phyloP scores from a whole-genome alignment of 2,888 invertebrate species.

The Pilophorus perplexus region DNA sequence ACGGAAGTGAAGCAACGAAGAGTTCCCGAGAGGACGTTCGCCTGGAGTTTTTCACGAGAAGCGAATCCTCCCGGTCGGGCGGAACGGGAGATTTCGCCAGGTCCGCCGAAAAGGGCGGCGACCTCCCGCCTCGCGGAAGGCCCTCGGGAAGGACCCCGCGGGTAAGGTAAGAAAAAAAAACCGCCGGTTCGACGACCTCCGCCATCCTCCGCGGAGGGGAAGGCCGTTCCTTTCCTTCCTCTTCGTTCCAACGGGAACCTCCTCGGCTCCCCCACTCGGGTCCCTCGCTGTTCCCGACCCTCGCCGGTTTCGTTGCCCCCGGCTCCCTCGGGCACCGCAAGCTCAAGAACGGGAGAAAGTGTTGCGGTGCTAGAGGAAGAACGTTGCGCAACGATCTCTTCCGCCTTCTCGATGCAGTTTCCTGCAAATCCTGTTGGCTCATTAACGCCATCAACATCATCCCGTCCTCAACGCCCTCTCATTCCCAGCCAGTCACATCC shows the following conservation, averaged over 20 bases:
- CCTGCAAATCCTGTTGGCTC: too few species aligned
- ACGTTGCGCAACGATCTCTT: constrained; percentile 16
- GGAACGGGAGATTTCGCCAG: too few species aligned
- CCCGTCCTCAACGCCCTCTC: too few species aligned
- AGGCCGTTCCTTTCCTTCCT: constrained; percentile 7
- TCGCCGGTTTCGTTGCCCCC: too few species aligned
- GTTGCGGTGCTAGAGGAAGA: neutral
- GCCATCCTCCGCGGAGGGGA: too few species aligned
- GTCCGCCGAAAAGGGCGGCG: neutral
- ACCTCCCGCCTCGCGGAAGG: neutral
- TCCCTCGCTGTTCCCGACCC: neutral
- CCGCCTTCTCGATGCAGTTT: neutral
- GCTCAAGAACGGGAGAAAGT: constrained; percentile 9
- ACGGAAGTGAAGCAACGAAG: too few species aligned
- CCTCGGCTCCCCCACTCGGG: neutral
- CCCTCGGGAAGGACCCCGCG: constrained; percentile 5
- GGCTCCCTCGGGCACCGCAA: neutral
- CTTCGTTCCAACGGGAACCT: constrained; percentile 23
- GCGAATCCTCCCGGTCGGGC: too few species aligned
- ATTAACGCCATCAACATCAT: too few species aligned
- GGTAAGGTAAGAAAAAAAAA: neutral
- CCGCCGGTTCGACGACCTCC: neutral
- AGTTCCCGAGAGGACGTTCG: too few species aligned
- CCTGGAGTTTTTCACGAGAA: too few species aligned
- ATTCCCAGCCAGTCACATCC: too few species aligned